Evolutionary conservation across 2,888 invertebrate genomes (phyloP), one percentile per base, ranked within the genome.

Genomic region (Brenthis daphne): DNA sequence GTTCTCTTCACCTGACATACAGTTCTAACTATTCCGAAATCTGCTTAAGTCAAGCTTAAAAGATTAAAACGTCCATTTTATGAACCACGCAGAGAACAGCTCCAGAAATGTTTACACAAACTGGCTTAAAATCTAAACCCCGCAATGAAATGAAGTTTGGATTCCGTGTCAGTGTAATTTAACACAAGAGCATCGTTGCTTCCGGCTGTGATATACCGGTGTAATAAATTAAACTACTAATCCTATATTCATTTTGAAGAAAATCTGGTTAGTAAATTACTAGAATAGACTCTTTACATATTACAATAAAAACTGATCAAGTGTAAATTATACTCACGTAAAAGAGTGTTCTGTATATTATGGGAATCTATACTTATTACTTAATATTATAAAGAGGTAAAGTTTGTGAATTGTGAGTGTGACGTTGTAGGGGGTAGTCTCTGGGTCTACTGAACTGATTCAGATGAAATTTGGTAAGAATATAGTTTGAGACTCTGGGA

Each of bases 1-100:
- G 8, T 51, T 3, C 33, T 29, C 3, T 50, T 16, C 29, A 51
- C 51, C 60, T 58, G 57, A 58, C 47, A 47, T 47, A 65, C 51
- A 57, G 51, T 51, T 24, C 24, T 37, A 16, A 51, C 51, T 24
- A 37, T 57, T 65, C n/a, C 24, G 11, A 50, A 43, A 57, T 65
- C 57, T n/a, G 51, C 65, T 65, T 65, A 24, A 37, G 57, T 43
- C 57, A 50, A 65, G 65, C 65, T 65, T 56, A 51, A 50, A 65
- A 57, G 57, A 65, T 65, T 65, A 57, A 57, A 65, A 14, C 57
- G 65, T 57, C 50, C 57, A 37, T 65, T 65, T 65, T 65, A 65
- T 57, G 57, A 57, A 65, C 57, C 57, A 8, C 65, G 65, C 37
- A 51, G 57, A 51, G 37, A 57, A 65, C 57, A 43, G 20, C 20